Conservation (phyloP, 2,888 invertebrate species). For the Schizotus pectinicornis region DNA sequence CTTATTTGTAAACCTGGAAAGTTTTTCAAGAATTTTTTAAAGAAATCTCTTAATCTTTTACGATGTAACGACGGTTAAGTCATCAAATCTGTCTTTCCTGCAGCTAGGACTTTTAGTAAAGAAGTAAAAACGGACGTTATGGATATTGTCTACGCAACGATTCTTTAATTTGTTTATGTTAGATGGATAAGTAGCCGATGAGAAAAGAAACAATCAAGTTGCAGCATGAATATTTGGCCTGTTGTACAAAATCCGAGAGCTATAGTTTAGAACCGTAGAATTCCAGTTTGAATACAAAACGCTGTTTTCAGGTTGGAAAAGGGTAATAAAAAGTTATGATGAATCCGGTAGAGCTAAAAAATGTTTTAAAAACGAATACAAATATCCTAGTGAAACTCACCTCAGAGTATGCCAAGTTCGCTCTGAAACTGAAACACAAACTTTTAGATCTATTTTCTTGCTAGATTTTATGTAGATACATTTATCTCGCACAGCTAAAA, state of each 20-base stretch:
- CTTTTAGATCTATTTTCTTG: too few species aligned
- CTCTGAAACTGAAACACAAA: background rate
- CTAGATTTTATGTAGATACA: too few species aligned
- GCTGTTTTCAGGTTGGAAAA: conserved; percentile 10
- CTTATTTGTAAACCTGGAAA: too few species aligned
- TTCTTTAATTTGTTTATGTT: conserved; percentile 2
- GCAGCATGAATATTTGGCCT: too few species aligned
- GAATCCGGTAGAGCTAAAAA: conserved; percentile 8
- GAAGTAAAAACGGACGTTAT: background rate
- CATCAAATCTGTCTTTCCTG: too few species aligned
- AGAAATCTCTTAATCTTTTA: too few species aligned
- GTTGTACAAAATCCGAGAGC: background rate
- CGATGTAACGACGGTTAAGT: too few species aligned
- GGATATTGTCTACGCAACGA: conserved; percentile 9
- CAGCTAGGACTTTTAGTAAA: too few species aligned
- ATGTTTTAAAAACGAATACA: conserved; percentile 4
- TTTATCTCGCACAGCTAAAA: too few species aligned
- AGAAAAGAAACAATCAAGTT: background rate
- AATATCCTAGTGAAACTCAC: background rate
- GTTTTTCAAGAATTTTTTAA: too few species aligned
- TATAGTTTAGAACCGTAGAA: conserved; percentile 2
- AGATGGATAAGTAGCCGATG: background rate
- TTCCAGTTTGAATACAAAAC: conserved; percentile 19
- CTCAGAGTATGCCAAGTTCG: background rate
- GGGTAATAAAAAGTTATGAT: conserved; percentile 23